Base-by-base conservation (phyloP, 2,888 invertebrate species). In the Caenorhabditis uteleia region DNA sequence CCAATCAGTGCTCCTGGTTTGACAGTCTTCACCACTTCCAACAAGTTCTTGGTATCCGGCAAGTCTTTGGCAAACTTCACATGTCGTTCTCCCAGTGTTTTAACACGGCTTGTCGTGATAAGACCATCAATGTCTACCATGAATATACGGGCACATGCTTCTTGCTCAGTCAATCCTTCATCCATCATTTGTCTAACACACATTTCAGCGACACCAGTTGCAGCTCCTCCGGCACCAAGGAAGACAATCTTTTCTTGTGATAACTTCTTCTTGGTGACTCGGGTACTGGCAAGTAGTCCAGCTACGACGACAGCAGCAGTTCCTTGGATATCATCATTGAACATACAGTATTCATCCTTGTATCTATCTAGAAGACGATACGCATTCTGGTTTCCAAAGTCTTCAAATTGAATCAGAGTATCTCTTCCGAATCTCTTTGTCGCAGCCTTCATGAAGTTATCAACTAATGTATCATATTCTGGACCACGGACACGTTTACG, bases 361-460 rank as follows among this genome's bases (percentile, higher is more conserved):
- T 97, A 98, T 84, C 91, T 93, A 79, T 89, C 90, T 69, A 98
- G 87, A 53, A 98, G 87, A 31, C 91, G 88, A 88, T 97, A 98
- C 6, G 98, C 98, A 86, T 98, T 98, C 10, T 90, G 88, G 84
- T 98, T 99, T 50, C 90, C 98, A 85, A 98, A 98, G 87, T 98
- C 98, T 87, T 99, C 98, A 86, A 97, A 98, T 87, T 94, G 89
- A 46, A 89, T 85, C 50, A 87, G 78, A 45, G 85, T 85, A 62
- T 85, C 84, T 56, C 84, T 83, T 5, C 87, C 87, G 80, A 85
- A 87, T 67, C 68, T 29, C 48, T 73, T 73, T 6, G 73, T 73
- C 16, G 62, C 68, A 0, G 73, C 73, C 39, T 73, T 84, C 97
- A 98, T 97, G 85, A 99, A 98, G 87, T 98, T 97, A 10, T 98